Base-by-base conservation (phyloP, 2,797 vertebrate genomes). In the Myotis myotis region DNA sequence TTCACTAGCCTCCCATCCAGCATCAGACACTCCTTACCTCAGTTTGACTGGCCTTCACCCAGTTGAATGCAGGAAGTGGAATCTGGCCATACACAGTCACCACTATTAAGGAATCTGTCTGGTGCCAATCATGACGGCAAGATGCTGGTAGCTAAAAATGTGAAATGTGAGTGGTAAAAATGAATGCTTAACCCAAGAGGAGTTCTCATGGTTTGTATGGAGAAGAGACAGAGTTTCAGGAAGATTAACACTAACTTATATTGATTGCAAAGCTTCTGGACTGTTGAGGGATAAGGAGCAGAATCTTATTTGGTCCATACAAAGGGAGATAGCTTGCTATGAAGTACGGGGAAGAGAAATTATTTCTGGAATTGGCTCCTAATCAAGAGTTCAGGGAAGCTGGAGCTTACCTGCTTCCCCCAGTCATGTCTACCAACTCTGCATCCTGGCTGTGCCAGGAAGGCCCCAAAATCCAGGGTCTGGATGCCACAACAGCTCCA, bases 81-180 rank as follows among this genome's bases (percentile, higher is more conserved):
- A 98, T 99, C 97, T 99, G 99, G 98, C 99, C 99, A 16, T 99
- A 99, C 92, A 99, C 94, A 0, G 99, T 99, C 49, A 99, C 97
- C 36, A 99, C 99, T 1, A 99, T 98, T 28, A 98, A 98, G 33
- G 97, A 98, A 93, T 98, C 97, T 6, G 99, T 99, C 97, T 99
- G 99, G 96, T 99, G 99, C 99, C 99, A 99, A 96, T 99, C 99
- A 30, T 99, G 97, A 80, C 99, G 98, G 97, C 99, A 99, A 25
- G 98, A 98, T 91, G 99, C 99, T 1, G 98, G 98, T 96, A 99
- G 76, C 97, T 97, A 82, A 92, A 95, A 78, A 96, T 82, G 38
- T 98, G 96, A 98, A 98, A 97, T 98, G 97, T 98, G 98, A 96
- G 6, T 95, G 55, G 60, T 74, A 62, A 96, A 82, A 94, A 78